A percentile compares a stretch with the other conserved stretches of the same genome.
These are phyloP conservation scores for Acholoe squamosa DNA, from an alignment of 2,888 invertebrate species.

Conservation along the genomic window DNA sequence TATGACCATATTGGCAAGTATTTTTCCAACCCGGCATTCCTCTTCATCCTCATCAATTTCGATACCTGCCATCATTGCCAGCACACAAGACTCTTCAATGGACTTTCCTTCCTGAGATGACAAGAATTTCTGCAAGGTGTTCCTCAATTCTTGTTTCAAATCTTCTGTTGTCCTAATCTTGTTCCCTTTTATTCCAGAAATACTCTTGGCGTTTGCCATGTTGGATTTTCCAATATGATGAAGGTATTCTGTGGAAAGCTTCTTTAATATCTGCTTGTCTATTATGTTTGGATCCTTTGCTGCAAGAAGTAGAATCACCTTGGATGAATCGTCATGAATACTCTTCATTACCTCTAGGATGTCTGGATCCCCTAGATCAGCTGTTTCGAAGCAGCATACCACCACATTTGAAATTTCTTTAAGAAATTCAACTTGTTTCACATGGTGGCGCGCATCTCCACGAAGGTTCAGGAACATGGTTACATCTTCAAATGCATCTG, in stretches of 20 bases:
- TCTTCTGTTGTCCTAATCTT: not conserved
- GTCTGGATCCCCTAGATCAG: not conserved
- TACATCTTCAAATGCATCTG: not conserved
- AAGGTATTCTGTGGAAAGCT: not conserved
- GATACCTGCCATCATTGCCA: not conserved
- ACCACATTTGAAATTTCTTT: constrained; percentile 1
- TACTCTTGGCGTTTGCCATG: not conserved
- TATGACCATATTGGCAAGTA: not conserved
- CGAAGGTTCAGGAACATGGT: constrained; percentile 13
- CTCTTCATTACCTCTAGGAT: not conserved
- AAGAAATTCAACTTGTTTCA: not conserved
- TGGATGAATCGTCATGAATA: not conserved
- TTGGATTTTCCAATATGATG: not conserved
- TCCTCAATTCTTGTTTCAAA: not conserved
- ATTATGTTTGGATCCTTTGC: not conserved
- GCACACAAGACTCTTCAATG: not conserved
- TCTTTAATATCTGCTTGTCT: not conserved
- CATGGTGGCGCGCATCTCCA: not conserved
- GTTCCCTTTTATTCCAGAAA: not conserved
- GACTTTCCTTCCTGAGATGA: not conserved
- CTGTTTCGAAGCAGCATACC: not conserved
- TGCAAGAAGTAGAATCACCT: not conserved
- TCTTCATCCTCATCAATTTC: constrained; percentile 23
- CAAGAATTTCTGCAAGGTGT: not conserved
- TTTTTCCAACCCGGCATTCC: not conserved